These are phyloP conservation scores for Drosophila robusta DNA, from an alignment of 2,888 invertebrate genomes.

Conservation along the genomic window DNA sequence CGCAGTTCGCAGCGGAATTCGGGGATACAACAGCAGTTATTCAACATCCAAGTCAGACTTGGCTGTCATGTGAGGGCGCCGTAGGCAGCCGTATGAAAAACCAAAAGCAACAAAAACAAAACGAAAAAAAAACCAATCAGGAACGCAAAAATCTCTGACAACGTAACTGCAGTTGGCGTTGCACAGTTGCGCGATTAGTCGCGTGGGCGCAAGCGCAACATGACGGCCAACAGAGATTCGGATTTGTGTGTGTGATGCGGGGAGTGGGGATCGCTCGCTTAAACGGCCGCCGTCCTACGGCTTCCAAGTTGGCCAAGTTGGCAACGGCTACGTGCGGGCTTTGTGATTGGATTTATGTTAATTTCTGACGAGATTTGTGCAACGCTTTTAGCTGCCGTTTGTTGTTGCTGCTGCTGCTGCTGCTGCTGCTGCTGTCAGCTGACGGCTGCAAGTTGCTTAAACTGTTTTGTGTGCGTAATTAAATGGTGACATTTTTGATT, in stretches of 20 bases:
- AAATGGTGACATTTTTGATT: constrained; percentile 79
- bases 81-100: constrained; percentile 47
- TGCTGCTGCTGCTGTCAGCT: constrained; percentile 60
- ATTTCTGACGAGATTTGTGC: constrained; percentile 79
- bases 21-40: constrained; percentile 56
- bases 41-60: constrained; percentile 61
- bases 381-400: constrained; percentile 65
- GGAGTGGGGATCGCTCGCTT: constrained; percentile 39
- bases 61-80: constrained; percentile 74
- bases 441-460: constrained; percentile 69
- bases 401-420: constrained; percentile 41
- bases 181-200: constrained; percentile 70
- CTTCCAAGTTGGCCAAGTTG: constrained; percentile 64
- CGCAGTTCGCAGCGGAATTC: constrained; percentile 43
- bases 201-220: constrained; percentile 78
- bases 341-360: constrained; percentile 80
- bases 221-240: constrained; percentile 72
- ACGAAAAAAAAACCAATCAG: constrained; percentile 50
- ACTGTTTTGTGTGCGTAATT: constrained; percentile 79
- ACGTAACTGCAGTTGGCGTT: constrained; percentile 78
- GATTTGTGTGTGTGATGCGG: constrained; percentile 17
- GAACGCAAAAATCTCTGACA: constrained; percentile 71
- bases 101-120: constrained; percentile 18
- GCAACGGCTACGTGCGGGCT: constrained; percentile 60
- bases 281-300: constrained; percentile 72